Conservation (phyloP, 2,888 invertebrate species). For the Carterocephalus palaemon region DNA sequence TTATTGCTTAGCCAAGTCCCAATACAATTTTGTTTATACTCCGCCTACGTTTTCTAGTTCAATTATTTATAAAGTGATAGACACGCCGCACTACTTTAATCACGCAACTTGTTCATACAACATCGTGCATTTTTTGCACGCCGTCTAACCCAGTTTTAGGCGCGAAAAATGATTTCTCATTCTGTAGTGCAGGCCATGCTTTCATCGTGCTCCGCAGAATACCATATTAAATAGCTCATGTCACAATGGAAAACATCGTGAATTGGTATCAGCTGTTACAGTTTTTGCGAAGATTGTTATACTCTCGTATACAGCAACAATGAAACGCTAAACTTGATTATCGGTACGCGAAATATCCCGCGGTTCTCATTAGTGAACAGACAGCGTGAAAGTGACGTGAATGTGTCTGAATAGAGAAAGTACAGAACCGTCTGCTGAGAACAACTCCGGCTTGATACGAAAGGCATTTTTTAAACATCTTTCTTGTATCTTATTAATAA, state of each 20-base stretch:
- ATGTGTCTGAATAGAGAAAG: conserved; percentile 72
- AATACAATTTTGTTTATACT: not conserved
- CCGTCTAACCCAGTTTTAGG: conserved; percentile 15
- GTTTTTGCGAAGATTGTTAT: conserved; percentile 42
- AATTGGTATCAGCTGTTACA: conserved; percentile 38
- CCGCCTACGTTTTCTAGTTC: conserved; percentile 3
- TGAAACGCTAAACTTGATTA: conserved; percentile 51
- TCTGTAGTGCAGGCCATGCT: not conserved
- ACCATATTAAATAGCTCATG: too few relatives aligned
- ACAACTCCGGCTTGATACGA: conserved; percentile 46
- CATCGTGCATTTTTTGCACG: conserved; percentile 19
- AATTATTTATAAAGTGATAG: not conserved
- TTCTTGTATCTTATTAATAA: too few relatives aligned
- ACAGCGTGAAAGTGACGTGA: conserved; percentile 58
- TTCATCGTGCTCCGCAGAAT: too few relatives aligned
- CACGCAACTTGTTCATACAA: conserved; percentile 9
- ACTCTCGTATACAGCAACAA: conserved; percentile 39
- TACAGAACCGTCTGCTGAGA: conserved; percentile 44
- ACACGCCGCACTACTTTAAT: conserved; percentile 7
- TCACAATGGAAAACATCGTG: conserved; percentile 39
- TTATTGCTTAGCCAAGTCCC: too few relatives aligned
- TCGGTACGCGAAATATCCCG: conserved; percentile 54
- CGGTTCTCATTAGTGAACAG: conserved; percentile 56
- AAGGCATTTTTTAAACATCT: conserved; percentile 42
- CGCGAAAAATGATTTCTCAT: conserved; percentile 5